Evolutionary conservation across 1,140 invertebrate genomes (phyloP), one percentile per base, ranked within the genome.

Genomic region (Zaprionus taronus): DNA sequence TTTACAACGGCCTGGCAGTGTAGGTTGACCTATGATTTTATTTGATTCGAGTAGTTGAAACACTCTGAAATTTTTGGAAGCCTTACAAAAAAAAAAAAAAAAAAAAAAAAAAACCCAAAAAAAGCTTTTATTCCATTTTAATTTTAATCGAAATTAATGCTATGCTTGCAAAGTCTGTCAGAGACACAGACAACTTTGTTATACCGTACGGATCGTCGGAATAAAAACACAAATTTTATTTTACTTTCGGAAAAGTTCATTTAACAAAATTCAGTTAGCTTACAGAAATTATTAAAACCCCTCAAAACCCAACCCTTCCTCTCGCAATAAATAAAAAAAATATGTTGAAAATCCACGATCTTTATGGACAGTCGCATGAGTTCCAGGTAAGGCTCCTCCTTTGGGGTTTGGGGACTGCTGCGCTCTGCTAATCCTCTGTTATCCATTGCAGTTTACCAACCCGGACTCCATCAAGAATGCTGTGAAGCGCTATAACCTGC

Each of bases 391-490:
- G 31, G 31, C 31, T 34, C 9, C 31, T 9, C 28, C 2, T 34
- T 34, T 0, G 31, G 31, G 31, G 31, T 34, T 34, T 0, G 31
- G 31, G 31, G 31, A 11, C 31, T 34, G 9, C 31, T 4, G 31
- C 9, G 3, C 9, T 11, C 31, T 34, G 9, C 31, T 47, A 47
- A 17, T 47, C 41, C 4, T 4, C 36, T 61, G 17, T n/a, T 41
- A 22, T 58, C 2, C 4, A 5, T 20, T 60, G 2, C 64, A 91
- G 91, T 91, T 91, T 14, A 15, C 76, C 3, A 77, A 79, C 3
- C 81, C 83, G 0, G 86, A 87, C 4, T 80, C 81, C 11, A 85
- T 92, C 7, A 77, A 78, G 15, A 77, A 83, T 17, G 77, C 83
- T 4, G 80, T 92, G 1, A 70, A 71, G 28, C 81, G 81, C 2